Conservation (phyloP, 2,888 invertebrate species). For the Caprella mutica region DNA sequence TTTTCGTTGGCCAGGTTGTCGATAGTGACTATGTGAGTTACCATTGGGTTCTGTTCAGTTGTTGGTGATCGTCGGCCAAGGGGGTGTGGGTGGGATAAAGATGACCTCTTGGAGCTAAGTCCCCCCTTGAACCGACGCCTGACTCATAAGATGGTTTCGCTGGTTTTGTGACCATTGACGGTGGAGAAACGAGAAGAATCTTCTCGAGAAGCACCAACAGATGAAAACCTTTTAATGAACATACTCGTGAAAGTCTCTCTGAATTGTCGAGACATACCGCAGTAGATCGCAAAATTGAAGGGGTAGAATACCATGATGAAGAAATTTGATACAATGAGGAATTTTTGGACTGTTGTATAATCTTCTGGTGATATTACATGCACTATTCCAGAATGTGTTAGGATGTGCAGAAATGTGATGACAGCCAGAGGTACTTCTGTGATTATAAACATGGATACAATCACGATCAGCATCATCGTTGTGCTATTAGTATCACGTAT, state of each 20-base stretch:
- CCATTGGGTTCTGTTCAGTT: not conserved
- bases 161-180: constrained; percentile 20
- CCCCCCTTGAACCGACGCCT: constrained; percentile 2
- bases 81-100: not conserved
- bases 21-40: not conserved
- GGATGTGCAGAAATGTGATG: constrained; percentile 66
- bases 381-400: constrained; percentile 20
- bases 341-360: constrained; percentile 62
- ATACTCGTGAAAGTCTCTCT: constrained; percentile 76
- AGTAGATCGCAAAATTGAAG: constrained; percentile 62
- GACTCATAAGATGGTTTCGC: constrained; percentile 15
- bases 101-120: not conserved
- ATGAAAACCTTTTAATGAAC: constrained; percentile 48
- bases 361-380: constrained; percentile 41
- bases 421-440: constrained; percentile 75
- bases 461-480: constrained; percentile 74
- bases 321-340: constrained; percentile 78
- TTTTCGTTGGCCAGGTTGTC: not conserved
- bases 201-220: constrained; percentile 1
- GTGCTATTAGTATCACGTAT: constrained; percentile 70
- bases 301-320: constrained; percentile 78
- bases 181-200: constrained; percentile 24
- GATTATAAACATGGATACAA: constrained; percentile 68
- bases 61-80: constrained; percentile 3
- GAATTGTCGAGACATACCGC: constrained; percentile 89